Evolutionary conservation across 2,113 vertebrate species (phyloP).

Genomic region (Agapornis roseicollis): DNA sequence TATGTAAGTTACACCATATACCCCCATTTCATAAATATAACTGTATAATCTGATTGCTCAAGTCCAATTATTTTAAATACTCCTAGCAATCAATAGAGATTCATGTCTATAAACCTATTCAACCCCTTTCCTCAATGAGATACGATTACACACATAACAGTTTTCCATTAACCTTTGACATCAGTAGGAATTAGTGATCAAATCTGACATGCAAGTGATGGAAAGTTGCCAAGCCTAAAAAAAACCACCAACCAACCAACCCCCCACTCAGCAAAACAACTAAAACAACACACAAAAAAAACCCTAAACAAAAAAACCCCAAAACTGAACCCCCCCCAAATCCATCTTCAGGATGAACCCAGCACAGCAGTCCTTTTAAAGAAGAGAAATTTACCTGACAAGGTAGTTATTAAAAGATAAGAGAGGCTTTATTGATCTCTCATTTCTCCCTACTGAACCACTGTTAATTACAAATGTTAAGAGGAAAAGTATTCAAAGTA

Average conservation of each 20-base stretch:
- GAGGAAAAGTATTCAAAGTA: conserved; percentile 17
- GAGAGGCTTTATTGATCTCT: conserved; percentile 31
- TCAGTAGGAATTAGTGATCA: conserved; percentile 5
- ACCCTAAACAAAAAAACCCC: not conserved
- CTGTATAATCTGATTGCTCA: not conserved
- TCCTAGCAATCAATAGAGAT: conserved; percentile 27
- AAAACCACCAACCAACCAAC: not conserved
- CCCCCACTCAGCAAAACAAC: too few relatives aligned
- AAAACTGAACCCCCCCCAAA: not conserved
- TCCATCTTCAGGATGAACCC: not conserved
- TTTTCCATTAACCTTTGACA: conserved; percentile 51
- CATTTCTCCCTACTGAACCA: not conserved
- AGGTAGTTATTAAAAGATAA: conserved; percentile 6
- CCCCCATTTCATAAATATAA: not conserved
- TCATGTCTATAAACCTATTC: conserved; percentile 18
- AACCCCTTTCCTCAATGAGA: not conserved
- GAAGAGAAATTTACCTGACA: conserved; percentile 6
- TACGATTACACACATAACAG: not conserved
- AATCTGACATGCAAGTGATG: not conserved
- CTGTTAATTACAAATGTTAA: conserved; percentile 36
- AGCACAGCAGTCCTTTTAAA: not conserved
- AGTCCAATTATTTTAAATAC: conserved; percentile 49
- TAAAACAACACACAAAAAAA: too few relatives aligned
- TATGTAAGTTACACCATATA: not conserved
- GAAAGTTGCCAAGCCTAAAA: not conserved